These are phyloP conservation scores for Melanotaenia duboulayi DNA, from an alignment of 2,113 vertebrate species.

Conservation along the genomic window DNA sequence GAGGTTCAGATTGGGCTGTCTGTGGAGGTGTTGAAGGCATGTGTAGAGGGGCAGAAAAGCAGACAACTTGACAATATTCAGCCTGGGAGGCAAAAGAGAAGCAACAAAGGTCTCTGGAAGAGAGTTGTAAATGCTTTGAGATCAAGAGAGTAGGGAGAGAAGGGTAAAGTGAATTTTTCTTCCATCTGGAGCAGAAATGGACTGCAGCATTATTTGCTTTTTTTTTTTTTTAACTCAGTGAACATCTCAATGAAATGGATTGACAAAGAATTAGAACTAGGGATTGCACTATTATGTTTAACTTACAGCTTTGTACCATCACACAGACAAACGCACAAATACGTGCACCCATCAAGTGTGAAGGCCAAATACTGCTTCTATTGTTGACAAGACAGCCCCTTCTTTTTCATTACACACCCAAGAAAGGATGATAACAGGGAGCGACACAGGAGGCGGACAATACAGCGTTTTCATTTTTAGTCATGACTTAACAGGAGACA, in stretches of 20 bases:
- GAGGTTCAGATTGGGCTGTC: not conserved
- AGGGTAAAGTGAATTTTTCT: slow-evolving; percentile 2
- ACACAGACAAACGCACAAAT: slow-evolving; percentile 6
- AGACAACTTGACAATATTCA: slow-evolving; percentile 22
- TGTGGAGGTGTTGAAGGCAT: slow-evolving; percentile 33
- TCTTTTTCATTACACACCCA: slow-evolving; percentile 56
- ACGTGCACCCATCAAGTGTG: slow-evolving; percentile 20
- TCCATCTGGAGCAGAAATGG: slow-evolving; percentile 5
- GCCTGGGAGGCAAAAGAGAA: not conserved
- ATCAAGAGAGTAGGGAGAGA: slow-evolving; percentile 13
- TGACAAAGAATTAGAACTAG: slow-evolving; percentile 43
- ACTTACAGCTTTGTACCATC: slow-evolving; percentile 23
- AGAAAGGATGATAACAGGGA: slow-evolving; percentile 42
- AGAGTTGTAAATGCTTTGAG: not conserved
- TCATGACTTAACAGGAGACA: slow-evolving; percentile 8
- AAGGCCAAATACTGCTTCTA: slow-evolving; percentile 62
- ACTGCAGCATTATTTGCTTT: not conserved
- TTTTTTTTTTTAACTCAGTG: slow-evolving; percentile 10
- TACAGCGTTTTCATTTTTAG: slow-evolving; percentile 40
- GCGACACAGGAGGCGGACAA: slow-evolving; percentile 24
- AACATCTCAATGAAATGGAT: slow-evolving; percentile 43
- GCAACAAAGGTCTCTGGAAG: slow-evolving; percentile 2
- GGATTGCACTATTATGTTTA: slow-evolving; percentile 53
- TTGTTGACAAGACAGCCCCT: slow-evolving; percentile 62
- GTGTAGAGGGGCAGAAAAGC: slow-evolving; percentile 23